A percentile compares a stretch with the other conserved stretches of the same genome.
These are phyloP conservation scores for Drosophila affinis DNA, from an alignment of 2,888 invertebrate species.

Conservation along the genomic window DNA sequence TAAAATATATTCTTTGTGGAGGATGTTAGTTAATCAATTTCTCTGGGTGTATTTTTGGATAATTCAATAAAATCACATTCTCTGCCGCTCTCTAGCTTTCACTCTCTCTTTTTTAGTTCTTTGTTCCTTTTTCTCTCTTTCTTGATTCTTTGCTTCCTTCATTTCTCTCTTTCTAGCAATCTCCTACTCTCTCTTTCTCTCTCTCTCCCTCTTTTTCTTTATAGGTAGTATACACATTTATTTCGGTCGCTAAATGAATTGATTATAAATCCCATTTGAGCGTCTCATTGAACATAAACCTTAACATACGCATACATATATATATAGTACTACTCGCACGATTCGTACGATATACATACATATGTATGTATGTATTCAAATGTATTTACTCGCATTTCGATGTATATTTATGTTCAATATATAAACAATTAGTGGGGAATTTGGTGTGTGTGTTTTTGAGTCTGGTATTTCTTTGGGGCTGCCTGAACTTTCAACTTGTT, in stretches of 20 bases:
- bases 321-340: conserved; percentile 2
- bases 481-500: conserved; percentile 7
- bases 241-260: conserved; percentile 39
- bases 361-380: background rate
- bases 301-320: conserved; percentile 40
- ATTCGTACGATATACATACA: background rate
- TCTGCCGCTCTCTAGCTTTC: background rate
- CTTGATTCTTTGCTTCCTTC: conserved; percentile 6
- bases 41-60: background rate
- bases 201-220: background rate
- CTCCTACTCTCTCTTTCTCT: background rate
- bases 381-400: conserved; percentile 1
- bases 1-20: too few species aligned
- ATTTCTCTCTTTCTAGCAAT: background rate
- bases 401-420: conserved; percentile 2
- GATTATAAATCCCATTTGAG: conserved; percentile 52
- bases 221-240: background rate
- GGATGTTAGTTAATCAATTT: background rate
- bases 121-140: background rate
- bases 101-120: conserved; percentile 6
- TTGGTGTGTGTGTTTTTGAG: conserved; percentile 11
- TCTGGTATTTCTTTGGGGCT: background rate
- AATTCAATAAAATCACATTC: conserved; percentile 22
- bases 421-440: conserved; percentile 29
- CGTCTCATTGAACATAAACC: conserved; percentile 7